phyloP scores from a whole-genome alignment of 2,888 invertebrate genomes.

The Pyrgus malvae region DNA sequence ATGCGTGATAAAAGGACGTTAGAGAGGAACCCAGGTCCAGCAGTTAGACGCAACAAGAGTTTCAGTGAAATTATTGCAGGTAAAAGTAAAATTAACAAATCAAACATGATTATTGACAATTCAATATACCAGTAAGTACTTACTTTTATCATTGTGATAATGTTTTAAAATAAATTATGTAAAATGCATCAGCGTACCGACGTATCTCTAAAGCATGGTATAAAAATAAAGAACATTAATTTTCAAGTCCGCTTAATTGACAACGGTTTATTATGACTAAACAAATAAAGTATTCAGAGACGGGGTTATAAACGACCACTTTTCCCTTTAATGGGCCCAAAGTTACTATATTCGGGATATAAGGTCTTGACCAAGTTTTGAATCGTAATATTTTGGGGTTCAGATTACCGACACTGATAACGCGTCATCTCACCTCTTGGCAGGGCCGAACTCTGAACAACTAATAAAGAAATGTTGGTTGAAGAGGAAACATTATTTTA shows the following conservation, averaged over 20 bases:
- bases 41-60: too few relatives aligned
- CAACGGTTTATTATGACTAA: slow-evolving; percentile 72
- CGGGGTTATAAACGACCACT: slow-evolving; percentile 68
- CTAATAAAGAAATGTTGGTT: not conserved
- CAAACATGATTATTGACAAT: not conserved
- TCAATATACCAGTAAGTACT: not conserved
- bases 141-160: not conserved
- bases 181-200: slow-evolving; percentile 12
- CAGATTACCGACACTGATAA: slow-evolving; percentile 78
- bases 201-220: slow-evolving; percentile 27
- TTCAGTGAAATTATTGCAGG: too few relatives aligned
- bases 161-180: slow-evolving; percentile 17
- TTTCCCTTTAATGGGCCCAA: slow-evolving; percentile 69
- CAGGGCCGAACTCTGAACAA: slow-evolving; percentile 51
- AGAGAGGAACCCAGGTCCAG: too few relatives aligned
- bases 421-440: slow-evolving; percentile 73
- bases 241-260: slow-evolving; percentile 65
- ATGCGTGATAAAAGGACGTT: too few relatives aligned
- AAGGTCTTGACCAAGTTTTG: slow-evolving; percentile 79
- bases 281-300: slow-evolving; percentile 70
- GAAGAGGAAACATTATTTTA: too few relatives aligned
- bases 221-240: slow-evolving; percentile 54
- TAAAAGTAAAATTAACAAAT: too few relatives aligned
- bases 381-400: slow-evolving; percentile 81
- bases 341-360: slow-evolving; percentile 67